Evolutionary conservation across 2,888 invertebrate genomes (phyloP), one percentile per base, ranked within the genome.

Genomic region (Papilio gigon): DNA sequence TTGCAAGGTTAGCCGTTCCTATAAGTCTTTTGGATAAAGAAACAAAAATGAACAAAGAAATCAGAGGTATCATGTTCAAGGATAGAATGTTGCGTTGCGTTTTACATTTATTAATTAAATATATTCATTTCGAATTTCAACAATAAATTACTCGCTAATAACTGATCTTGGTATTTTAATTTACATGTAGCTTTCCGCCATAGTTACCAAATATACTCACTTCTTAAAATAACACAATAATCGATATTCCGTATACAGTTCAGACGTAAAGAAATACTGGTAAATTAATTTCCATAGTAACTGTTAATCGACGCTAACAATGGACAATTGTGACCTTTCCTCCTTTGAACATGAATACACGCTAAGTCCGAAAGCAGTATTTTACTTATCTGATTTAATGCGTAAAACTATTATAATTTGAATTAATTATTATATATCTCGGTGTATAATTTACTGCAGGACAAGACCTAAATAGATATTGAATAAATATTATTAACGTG

Each of bases 401-500:
- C 9, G 20, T 44, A 20, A 44, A 44, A 11, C 11, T 22, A 20
- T 20, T 3, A 11, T n/a, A 14, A 6, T 53, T 53, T 37, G 11
- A 11, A 37, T 37, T 0, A 1, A 27, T 53, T 1, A n/a, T 53
- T 53, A 12, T 47, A 20, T 25, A 27, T n/a, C 25, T 53, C 27
- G 27, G 22, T 14, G 1, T 14, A 14, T 17, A 17, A 8, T 17
- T 17, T 17, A n/a, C n/a, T 40, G 6, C 25, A 14, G 14, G 14
- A 14, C 14, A 27, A 27, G 27, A 14, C 14, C 14, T 53, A 27
- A n/a, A 53, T 6, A 53, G n/a, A 25, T 11, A n/a, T 53, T 30
- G 53, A 30, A 20, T 42, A 30, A 30, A 42, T 56, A 62, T 56
- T 63, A 63, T 68, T 40, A 22, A 9, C 59, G 27, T 60, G 27